These are phyloP conservation scores for Onychomys arenicola DNA, from an alignment of 2,797 vertebrate genomes.

Conservation along the genomic window DNA sequence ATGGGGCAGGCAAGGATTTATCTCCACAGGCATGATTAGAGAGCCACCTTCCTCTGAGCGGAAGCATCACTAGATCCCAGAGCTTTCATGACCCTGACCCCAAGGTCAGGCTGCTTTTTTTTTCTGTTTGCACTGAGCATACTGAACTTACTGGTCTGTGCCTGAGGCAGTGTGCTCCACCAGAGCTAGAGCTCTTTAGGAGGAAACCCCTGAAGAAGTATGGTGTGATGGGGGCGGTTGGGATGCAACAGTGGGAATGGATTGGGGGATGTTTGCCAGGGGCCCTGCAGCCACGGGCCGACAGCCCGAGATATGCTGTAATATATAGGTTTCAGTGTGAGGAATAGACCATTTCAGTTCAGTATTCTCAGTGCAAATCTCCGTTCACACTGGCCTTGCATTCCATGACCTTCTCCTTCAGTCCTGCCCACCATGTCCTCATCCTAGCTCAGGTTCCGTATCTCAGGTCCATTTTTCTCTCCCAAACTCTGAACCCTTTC, in stretches of 20 bases:
- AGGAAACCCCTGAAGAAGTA: not conserved
- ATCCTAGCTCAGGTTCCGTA: not conserved
- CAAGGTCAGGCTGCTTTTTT: not conserved
- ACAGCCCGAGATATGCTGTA: not conserved
- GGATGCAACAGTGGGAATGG: not conserved
- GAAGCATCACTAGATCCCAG: not conserved
- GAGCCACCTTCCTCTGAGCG: not conserved
- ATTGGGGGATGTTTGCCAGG: fast-evolving
- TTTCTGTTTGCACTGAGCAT: not conserved
- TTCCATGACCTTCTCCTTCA: not conserved
- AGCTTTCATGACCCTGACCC: not conserved
- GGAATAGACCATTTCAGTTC: not conserved
- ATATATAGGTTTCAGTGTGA: not conserved
- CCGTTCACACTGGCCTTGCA: not conserved
- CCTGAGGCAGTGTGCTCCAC: not conserved
- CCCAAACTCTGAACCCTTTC: not conserved
- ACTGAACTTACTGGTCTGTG: fast-evolving
- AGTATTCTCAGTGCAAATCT: not conserved
- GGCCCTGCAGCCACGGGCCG: fast-evolving
- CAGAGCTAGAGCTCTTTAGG: not conserved
- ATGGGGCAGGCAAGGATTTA: not conserved
- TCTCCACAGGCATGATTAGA: not conserved
- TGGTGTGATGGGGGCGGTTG: too few species aligned
- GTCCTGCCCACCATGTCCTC: not conserved
- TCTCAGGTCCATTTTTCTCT: too few species aligned